These are phyloP conservation scores for Meiosimyza platycephala DNA, from an alignment of 2,888 invertebrate species.

Conservation along the genomic window DNA sequence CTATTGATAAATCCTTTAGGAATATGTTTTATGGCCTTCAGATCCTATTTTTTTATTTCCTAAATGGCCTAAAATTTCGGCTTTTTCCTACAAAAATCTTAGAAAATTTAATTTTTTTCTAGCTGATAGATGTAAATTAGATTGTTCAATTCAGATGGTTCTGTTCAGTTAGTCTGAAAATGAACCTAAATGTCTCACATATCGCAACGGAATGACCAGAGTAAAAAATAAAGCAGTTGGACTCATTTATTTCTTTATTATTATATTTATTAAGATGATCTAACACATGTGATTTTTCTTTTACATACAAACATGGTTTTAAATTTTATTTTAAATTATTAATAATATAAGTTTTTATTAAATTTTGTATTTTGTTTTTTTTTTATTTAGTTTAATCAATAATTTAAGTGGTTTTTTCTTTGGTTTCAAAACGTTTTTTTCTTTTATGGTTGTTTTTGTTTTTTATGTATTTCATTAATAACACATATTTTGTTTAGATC, in stretches of 20 bases:
- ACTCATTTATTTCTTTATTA: constrained; percentile 50
- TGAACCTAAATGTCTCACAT: too few species aligned
- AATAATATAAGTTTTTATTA: constrained; percentile 37
- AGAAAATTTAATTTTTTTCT: too few species aligned
- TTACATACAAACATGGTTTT: constrained; percentile 63
- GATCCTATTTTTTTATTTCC: too few species aligned
- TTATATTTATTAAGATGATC: constrained; percentile 65
- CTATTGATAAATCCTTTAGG: too few species aligned
- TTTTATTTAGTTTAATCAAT: constrained; percentile 15
- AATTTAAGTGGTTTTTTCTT: constrained; percentile 20
- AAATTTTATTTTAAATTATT: constrained; percentile 42
- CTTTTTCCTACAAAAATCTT: too few species aligned
- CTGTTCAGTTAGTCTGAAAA: too few species aligned
- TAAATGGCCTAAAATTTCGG: too few species aligned
- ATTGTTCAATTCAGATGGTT: too few species aligned
- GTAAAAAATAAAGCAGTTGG: too few species aligned
- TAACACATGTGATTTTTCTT: constrained; percentile 60
- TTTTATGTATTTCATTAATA: constrained; percentile 21
- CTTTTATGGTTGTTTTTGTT: constrained; percentile 14
- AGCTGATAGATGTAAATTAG: too few species aligned
- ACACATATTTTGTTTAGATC: constrained; percentile 13
- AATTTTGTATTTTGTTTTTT: constrained; percentile 31
- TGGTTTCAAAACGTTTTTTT: constrained; percentile 18
- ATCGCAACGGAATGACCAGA: too few species aligned
- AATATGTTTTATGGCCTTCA: too few species aligned